Evolutionary conservation across 2,797 vertebrate species (phyloP), one percentile per base, ranked within the genome.

Genomic region (Falco cherrug): DNA sequence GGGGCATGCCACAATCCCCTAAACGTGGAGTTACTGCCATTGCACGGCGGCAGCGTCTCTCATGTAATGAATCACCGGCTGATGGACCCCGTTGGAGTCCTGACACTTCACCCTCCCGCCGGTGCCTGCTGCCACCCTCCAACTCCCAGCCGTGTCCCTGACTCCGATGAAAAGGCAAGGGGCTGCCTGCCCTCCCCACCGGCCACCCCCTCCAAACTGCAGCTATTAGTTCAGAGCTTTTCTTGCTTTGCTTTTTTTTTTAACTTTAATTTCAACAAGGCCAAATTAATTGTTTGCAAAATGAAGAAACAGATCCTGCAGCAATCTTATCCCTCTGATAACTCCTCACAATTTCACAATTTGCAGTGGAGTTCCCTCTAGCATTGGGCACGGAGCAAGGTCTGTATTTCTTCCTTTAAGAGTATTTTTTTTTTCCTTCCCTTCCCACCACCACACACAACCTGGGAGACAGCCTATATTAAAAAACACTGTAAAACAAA

Each of bases 301-400:
- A 95, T 88, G 88, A 86, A 87, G 70, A 80, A 91, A 89, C 0
- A 1, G 69, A 47, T 95, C 89, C 89, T 95, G 84, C 91, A 81
- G 93, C 90, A 84, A 84, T 87, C 78, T 83, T 82, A 94, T 87
- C 95, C 93, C 77, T 94, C 56, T 82, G 90, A 95, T 73, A 91
- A 74, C 93, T 77, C 78, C 67, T 73, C 71, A 74, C 85, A 63
- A 82, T 93, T 88, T 73, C 71, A 74, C 85, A 60, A 82, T 93
- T 88, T 93, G 37, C 67, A 78, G 2, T 0, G 0, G 77, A 82
- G 88, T 86, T 89, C 90, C 88, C 74, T 75, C 59, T 56, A 93
- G 69, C 83, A 71, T 47, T 18, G 4, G n/a, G 57, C 33, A 45
- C 0, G 0, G 69, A 93, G 39, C 10, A 4, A 43, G 70, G 70